Conservation (phyloP, 1,140 invertebrate species). For the Leptopilina clavipes region DNA sequence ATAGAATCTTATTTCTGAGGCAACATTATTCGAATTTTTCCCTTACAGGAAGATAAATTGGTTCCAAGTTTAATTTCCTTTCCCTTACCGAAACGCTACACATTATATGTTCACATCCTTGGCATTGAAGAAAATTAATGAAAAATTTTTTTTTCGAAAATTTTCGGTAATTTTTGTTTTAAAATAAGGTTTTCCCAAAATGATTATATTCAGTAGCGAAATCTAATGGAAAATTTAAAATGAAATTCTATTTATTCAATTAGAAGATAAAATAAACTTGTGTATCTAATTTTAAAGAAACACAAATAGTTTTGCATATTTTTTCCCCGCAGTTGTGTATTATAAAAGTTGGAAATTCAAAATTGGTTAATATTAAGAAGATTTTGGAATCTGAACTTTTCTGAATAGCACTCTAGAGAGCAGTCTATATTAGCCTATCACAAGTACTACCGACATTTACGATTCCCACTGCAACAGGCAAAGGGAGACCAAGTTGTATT, state of each 20-base stretch:
- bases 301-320: background rate
- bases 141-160: background rate
- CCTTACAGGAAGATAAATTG: background rate
- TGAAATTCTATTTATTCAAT: no score
- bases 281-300: no score
- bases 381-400: background rate
- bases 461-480: conserved; percentile 27
- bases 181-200: no score
- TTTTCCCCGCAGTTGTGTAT: background rate
- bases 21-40: conserved; percentile 8
- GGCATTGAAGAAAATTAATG: background rate
- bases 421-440: background rate
- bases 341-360: background rate
- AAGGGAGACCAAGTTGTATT: background rate
- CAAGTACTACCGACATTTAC: conserved; percentile 4
- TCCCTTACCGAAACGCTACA: background rate
- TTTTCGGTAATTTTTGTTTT: no score
- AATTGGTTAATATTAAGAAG: background rate
- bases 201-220: no score
- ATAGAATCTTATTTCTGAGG: background rate
- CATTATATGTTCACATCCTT: background rate
- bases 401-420: background rate
- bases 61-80: background rate
- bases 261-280: no score
- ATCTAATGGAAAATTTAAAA: no score